Base-by-base conservation (phyloP, 2,797 vertebrate species). In the Apogon talboti region DNA sequence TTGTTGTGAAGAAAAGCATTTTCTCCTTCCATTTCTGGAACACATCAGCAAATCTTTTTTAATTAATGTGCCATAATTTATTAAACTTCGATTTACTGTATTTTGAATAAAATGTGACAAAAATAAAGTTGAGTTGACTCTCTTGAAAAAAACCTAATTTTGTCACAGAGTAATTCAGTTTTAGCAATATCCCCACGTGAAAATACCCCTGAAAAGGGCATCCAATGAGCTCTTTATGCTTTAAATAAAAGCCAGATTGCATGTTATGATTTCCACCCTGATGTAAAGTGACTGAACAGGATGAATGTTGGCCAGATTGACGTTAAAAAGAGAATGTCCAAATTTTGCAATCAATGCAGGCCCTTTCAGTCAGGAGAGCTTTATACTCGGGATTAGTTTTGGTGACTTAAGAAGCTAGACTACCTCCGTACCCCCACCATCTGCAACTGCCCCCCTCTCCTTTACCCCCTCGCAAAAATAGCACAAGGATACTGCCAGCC, bases 301-400 rank as follows among this genome's bases (percentile, higher is more conserved):
- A 45, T 90, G 89, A 74, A 66, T 37, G 90, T 93, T 91, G 90
- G 90, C 89, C 92, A 93, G 91, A 93, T 91, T 90, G 92, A 89
- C 89, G 76, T 94, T 93, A 92, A 94, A 93, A 87, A 94, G 86
- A 89, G 90, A 92, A 92, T 88, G 86, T 87, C 83, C 91, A 87
- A 93, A 94, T 93, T 93, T 92, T 88, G 82, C 78, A 92, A 92
- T 93, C 92, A 91, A 91, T 91, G 93, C 91, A 85, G 90, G 92
- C 90, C 83, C 93, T 94, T 94, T 95, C 93, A 95, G 87, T 93
- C 91, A 91, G 92, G 91, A 86, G 91, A 93, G 92, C 94, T 95
- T 96, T 96, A 94, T 95, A 90, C 93, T 84, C 80, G 66, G 95
- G 92, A 95, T 95, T 95, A 95, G 92, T 94, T 94, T 94, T 95